Base-by-base conservation (phyloP, 2,113 vertebrate species). In the Hippocampus barbouri region DNA sequence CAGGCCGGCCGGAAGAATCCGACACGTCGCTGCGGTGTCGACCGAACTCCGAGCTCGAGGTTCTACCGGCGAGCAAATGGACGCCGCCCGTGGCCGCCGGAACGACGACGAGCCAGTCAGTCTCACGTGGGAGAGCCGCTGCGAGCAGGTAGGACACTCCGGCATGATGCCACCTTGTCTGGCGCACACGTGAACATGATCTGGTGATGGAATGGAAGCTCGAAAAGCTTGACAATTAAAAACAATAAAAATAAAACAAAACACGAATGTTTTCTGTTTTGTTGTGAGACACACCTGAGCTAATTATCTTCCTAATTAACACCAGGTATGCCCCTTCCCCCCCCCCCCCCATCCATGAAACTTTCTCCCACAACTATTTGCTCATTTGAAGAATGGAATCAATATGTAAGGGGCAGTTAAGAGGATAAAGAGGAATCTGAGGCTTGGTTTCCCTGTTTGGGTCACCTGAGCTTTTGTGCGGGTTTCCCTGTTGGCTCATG, bases 71-170 rank as follows among this genome's bases (percentile, higher is more conserved):
- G n/a, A 1, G 14, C 14, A 89, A 91, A 98, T 97, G 96, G 95
- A 95, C 83, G 95, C 94, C 83, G 95, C 94, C 85, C 95, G 89
- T 87, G 93, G 15, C 21, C 10, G 92, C 90, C 91, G 94, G 84
- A 94, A 92, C 60, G 94, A 97, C 89, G 96, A 96, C 72, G 93
- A 95, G 88, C 87, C 94, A 81, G 93, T 95, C 87, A 95, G 93
- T 93, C 94, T 95, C 93, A 94, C 93, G 92, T 95, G 95, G 94
- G 95, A 98, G 91, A 93, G 90, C 88, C 91, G 94, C 92, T 93
- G 89, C 91, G 93, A 91, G 92, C 96, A 97, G 97, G 97, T 98
- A 94, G 93, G 78, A 71, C 75, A 10, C 25, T 34, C n/a, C 63
- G 16, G 47, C 47, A 51, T 51, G 16, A 18, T 18, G 16, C 47